Evolutionary conservation across 2,888 invertebrate genomes (phyloP).

Genomic region (Drosophila kambysellisi): DNA sequence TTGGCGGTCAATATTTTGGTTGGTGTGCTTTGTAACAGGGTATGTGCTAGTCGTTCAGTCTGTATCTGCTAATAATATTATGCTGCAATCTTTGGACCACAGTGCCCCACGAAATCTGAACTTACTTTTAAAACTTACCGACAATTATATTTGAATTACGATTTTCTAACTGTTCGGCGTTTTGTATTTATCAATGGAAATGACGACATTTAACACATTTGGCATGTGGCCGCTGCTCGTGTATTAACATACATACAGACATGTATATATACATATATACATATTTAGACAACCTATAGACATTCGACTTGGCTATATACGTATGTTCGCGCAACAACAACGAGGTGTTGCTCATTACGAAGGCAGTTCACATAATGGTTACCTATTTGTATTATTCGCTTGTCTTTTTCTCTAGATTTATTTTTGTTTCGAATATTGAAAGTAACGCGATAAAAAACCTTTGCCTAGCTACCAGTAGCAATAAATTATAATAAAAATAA

Average conservation of each 20-base stretch:
- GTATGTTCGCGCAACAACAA: constrained; percentile 31
- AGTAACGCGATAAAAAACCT: constrained; percentile 24
- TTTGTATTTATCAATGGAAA: constrained; percentile 60
- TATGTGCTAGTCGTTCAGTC: neutral
- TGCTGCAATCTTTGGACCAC: constrained; percentile 19
- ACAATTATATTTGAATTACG: constrained; percentile 40
- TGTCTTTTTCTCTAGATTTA: constrained; percentile 62
- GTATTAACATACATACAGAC: neutral
- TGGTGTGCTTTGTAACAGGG: neutral
- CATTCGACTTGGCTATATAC: constrained; percentile 18
- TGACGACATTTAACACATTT: constrained; percentile 54
- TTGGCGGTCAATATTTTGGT: neutral
- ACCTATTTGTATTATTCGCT: constrained; percentile 40
- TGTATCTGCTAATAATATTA: too few relatives aligned
- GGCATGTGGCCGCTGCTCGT: constrained; percentile 42
- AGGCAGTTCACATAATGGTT: constrained; percentile 81
- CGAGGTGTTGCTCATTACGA: constrained; percentile 74
- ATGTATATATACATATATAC: neutral
- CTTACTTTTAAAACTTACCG: constrained; percentile 25
- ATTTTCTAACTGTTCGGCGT: constrained; percentile 65
- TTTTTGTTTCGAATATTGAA: constrained; percentile 66
- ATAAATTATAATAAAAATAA: constrained; percentile 64
- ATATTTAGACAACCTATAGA: constrained; percentile 22
- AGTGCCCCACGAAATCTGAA: constrained; percentile 34
- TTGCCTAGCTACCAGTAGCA: constrained; percentile 40